Percentiles rank a stretch among this genome's conserved stretches.
Conservation (phyloP, 1,140 invertebrate genomes). For the Phymastichus coffea region DNA sequence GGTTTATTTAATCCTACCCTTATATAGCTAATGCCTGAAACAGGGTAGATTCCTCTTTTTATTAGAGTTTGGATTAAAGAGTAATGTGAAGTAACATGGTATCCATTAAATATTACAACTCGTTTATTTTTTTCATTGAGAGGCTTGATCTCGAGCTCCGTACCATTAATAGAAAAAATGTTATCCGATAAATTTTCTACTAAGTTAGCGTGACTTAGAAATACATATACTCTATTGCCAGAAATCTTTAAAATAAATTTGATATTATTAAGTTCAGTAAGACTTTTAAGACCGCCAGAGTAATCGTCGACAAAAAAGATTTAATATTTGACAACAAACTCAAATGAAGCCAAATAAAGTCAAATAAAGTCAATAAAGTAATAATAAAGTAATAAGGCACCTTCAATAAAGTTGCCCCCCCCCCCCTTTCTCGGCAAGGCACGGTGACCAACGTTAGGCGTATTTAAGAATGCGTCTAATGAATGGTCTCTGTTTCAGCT, state of each 20-base stretch:
- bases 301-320: constrained; percentile 1
- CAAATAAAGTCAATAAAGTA: no score
- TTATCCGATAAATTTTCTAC: no score
- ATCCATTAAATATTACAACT: background rate
- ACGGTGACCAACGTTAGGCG: no score
- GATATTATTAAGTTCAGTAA: background rate
- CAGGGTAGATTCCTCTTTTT: background rate
- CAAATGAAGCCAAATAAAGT: no score
- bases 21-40: background rate
- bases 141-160: no score
- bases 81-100: background rate
- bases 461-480: no score
- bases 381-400: no score
- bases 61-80: background rate
- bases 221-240: background rate
- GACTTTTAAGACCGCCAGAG: background rate
- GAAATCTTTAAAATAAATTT: constrained; percentile 1
- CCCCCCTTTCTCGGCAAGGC: no score
- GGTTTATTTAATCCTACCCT: background rate
- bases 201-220: background rate
- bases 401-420: no score
- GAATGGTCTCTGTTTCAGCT: no score
- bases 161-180: no score
- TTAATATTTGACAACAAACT: no score
- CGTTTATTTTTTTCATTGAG: background rate